phyloP scores from a whole-genome alignment of 2,888 invertebrate species.

The Autographa gamma region DNA sequence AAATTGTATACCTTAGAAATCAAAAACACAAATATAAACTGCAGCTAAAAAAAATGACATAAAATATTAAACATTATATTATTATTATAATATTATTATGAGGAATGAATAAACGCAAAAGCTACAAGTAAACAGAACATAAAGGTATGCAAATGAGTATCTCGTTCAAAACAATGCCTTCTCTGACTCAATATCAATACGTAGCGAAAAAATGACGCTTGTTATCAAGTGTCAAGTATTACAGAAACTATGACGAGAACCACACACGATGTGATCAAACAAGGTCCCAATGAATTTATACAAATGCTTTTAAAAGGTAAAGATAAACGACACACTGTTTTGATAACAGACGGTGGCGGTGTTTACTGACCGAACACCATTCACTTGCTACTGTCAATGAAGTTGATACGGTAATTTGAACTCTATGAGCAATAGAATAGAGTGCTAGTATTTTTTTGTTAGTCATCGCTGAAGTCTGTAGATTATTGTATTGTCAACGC shows the following conservation, averaged over 20 bases:
- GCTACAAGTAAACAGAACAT: not conserved
- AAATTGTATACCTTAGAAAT: too few species aligned
- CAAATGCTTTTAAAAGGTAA: conserved; percentile 57
- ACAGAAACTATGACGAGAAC: conserved; percentile 27
- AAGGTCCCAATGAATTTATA: conserved; percentile 49
- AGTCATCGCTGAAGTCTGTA: conserved; percentile 7
- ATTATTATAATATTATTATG: too few species aligned
- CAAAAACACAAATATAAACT: too few species aligned
- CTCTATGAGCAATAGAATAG: conserved; percentile 22
- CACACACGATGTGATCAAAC: conserved; percentile 54
- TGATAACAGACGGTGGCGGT: conserved; percentile 58
- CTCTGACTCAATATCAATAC: conserved; percentile 40
- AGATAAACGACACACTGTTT: conserved; percentile 63
- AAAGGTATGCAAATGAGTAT: conserved; percentile 40
- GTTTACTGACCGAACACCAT: conserved; percentile 35
- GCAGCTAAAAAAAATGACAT: too few species aligned
- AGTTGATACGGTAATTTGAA: conserved; percentile 25
- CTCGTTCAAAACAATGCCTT: conserved; percentile 43
- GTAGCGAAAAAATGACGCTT: conserved; percentile 29
- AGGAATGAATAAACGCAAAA: not conserved
- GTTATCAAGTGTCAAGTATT: conserved; percentile 30
- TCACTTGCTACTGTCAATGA: conserved; percentile 6
- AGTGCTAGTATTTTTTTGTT: not conserved
- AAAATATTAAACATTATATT: too few species aligned
- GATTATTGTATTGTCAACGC: conserved; percentile 10